phyloP scores from a whole-genome alignment of 2,797 vertebrate genomes.

The Gallinago solitaria region DNA sequence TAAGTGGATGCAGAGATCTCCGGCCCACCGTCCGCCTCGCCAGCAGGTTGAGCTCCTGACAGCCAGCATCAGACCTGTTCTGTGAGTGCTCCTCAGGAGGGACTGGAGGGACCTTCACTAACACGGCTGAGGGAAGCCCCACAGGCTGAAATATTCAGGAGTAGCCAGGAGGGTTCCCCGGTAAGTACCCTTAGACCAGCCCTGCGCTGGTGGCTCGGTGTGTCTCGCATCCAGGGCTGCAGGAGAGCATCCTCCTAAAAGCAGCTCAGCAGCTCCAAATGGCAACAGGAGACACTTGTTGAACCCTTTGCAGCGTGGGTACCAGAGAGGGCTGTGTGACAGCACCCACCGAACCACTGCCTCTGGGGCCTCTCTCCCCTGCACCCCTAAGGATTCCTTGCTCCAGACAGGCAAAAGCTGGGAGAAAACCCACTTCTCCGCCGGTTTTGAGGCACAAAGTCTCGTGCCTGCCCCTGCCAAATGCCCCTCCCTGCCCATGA shows the following conservation, averaged over 20 bases:
- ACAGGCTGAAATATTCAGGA: background rate
- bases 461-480: background rate
- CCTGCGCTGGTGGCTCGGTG: background rate
- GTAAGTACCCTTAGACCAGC: rapidly evolving
- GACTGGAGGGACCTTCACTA: background rate
- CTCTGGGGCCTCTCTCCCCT: background rate
- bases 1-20: background rate
- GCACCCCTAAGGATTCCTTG: background rate
- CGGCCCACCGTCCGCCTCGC: background rate
- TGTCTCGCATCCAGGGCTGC: background rate
- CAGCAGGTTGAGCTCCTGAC: background rate
- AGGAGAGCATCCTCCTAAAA: background rate
- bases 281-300: rapidly evolving
- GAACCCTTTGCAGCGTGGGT: rapidly evolving
- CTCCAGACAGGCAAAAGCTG: background rate
- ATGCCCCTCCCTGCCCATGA: rapidly evolving
- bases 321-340: background rate
- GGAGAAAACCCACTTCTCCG: background rate
- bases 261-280: background rate
- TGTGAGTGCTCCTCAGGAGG: rapidly evolving
- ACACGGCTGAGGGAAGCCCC: background rate
- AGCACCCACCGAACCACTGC: background rate
- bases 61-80: background rate
- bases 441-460: rapidly evolving
- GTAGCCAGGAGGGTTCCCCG: background rate